Evolutionary conservation across 2,888 invertebrate genomes (phyloP).

Genomic region (Chesias legatella): DNA sequence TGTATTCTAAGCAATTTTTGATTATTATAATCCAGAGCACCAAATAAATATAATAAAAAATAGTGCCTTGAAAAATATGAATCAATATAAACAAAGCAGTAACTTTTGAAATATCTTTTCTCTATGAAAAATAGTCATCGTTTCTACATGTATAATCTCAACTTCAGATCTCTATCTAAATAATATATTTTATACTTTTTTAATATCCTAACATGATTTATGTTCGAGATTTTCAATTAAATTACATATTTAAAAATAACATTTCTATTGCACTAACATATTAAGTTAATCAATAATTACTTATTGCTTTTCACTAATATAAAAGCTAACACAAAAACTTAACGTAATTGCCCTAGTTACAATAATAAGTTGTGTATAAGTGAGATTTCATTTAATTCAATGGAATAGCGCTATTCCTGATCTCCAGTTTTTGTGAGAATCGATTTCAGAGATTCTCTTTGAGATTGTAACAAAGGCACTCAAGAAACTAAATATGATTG

Average conservation of each 20-base stretch:
- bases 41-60: constrained; percentile 33
- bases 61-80: constrained; percentile 13
- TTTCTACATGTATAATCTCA: constrained; percentile 69
- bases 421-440: constrained; percentile 38
- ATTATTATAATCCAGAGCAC: constrained; percentile 31
- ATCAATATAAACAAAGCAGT: constrained; percentile 19
- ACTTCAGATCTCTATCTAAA: constrained; percentile 71
- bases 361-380: constrained; percentile 14
- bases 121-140: constrained; percentile 32
- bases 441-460: constrained; percentile 59
- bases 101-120: constrained; percentile 29
- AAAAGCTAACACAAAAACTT: constrained; percentile 48
- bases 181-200: constrained; percentile 41
- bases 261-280: constrained; percentile 73
- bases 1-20: neutral
- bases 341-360: constrained; percentile 38
- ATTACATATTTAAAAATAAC: constrained; percentile 69
- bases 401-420: constrained; percentile 27
- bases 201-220: constrained; percentile 36
- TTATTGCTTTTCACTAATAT: constrained; percentile 64
- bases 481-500: constrained; percentile 44
- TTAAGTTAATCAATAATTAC: constrained; percentile 53
- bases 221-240: constrained; percentile 56
- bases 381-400: constrained; percentile 28
- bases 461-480: constrained; percentile 66